Base-by-base conservation (phyloP, 64 coral and sea anemone species). In the Dendronephthya gigantea region DNA sequence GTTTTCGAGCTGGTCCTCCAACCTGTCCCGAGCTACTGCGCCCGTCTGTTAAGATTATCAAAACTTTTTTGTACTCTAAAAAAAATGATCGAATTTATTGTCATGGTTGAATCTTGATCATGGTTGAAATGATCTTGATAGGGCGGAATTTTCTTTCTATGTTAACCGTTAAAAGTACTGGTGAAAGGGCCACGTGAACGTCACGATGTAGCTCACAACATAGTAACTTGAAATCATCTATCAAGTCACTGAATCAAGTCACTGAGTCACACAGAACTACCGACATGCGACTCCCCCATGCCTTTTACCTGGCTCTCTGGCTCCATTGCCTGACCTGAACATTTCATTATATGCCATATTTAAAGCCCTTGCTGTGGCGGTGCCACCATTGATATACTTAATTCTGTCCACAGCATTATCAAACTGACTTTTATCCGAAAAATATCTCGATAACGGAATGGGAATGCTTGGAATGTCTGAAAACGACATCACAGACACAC, bases 61-160 rank as follows among this genome's bases (percentile, higher is more conserved):
- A 79, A 13, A 79, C 72, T 79, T 79, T 79, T 17, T 79, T 79
- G 19, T 35, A 15, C 15, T 79, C 72, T 79, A 17, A 79, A 79
- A 55, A 79, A 27, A 62, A 7, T n/a, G 25, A 62, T 7, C 6
- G 25, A n/a, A 62, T 1, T 17, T 62, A 23, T 27, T 62, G 25
- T 17, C 13, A 22, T 52, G 50, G 50, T 8, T 52, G 1, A 52
- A 52, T 52, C 23, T 52, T n/a, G n/a, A n/a, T n/a, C n/a, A n/a
- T n/a, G 11, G 11, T 45, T 45, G 41, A 45, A 45, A 45, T 45
- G 41, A 45, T 45, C 4, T 45, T 45, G 41, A 4, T 45, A 45
- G 11, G 11, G 41, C 11, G 11, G 41, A 45, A 45, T 45, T 45
- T 45, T 45, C n/a, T n/a, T n/a, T n/a, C n/a, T n/a, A n/a, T n/a